phyloP scores from a whole-genome alignment of 2,888 invertebrate species.

The Caenorhabditis angaria region DNA sequence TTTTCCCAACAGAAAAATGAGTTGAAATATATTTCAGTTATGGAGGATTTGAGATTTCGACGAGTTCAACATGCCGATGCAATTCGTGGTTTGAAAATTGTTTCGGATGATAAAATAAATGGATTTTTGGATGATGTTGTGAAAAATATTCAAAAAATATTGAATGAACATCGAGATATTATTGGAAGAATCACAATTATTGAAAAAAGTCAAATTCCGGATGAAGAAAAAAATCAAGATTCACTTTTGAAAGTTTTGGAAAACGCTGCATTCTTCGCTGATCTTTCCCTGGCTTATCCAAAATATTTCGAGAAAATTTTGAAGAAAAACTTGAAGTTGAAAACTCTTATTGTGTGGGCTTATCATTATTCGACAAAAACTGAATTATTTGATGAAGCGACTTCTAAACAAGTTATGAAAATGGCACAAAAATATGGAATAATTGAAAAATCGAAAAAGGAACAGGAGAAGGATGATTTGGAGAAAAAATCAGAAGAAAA shows the following conservation, averaged over 20 bases:
- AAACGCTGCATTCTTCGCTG: slow-evolving; percentile 49
- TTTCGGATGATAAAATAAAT: background rate
- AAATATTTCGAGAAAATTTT: slow-evolving; percentile 30
- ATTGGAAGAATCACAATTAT: background rate
- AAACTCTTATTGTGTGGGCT: slow-evolving; percentile 45
- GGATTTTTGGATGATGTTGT: background rate
- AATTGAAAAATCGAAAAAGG: slow-evolving; percentile 28
- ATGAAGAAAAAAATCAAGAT: background rate
- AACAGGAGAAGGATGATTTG: background rate
- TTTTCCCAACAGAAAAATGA: background rate
- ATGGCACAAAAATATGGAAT: slow-evolving; percentile 49
- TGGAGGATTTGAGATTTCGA: background rate
- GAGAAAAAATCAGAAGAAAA: background rate
- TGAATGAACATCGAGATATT: background rate
- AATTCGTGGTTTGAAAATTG: background rate
- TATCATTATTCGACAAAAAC: slow-evolving; percentile 43
- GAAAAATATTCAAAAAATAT: slow-evolving; percentile 2
- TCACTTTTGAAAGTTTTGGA: slow-evolving; percentile 29
- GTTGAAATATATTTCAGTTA: background rate
- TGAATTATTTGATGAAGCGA: slow-evolving; percentile 37
- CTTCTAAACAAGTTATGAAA: slow-evolving; percentile 22
- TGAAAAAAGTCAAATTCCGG: background rate
- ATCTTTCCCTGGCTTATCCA: slow-evolving; percentile 37
- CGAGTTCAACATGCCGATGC: background rate
- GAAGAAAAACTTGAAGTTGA: slow-evolving; percentile 47